Evolutionary conservation across 1,140 invertebrate genomes (phyloP), one percentile per base, ranked within the genome.

Genomic region (Drosophila novamexicana): DNA sequence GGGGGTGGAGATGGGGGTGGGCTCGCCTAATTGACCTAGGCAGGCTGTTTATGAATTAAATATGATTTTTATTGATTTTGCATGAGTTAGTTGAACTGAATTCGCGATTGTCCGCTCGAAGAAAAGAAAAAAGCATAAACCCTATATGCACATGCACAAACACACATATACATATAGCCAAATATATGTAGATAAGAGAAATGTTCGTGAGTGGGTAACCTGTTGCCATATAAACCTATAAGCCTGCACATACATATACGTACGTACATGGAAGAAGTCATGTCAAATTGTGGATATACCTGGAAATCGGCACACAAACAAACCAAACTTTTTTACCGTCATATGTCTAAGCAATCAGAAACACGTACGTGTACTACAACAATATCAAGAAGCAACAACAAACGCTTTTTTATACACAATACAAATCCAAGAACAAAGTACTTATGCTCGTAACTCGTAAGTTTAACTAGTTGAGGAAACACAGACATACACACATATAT

Each of bases 1-100:
- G 18, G 18, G 57, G 2, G 12, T 14, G 34, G 18, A 1, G 18
- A 1, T 0, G 18, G 18, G 18, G 5, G 37, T 8, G 9, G 5
- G 47, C 18, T 22, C 1, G 58, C 12, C 10, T 42, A 22, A 42
- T 52, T 42, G 37, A 71, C 22, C 22, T 50, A 9, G 9, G 18
- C 14, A n/a, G 37, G 37, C 34, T 34, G 47, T 54, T 81, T 72
- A 81, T 84, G 81, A 79, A 84, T 80, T 80, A 74, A 36, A 32
- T 50, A 80, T 84, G 52, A 58, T 42, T 79, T 76, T 67, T 85
- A 85, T 85, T 86, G 81, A 85, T 85, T 83, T 67, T 67, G 66
- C 66, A 54, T 42, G 61, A 37, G 66, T 50, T 64, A 52, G 18
- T 50, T 40, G 1, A 40, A 50, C 50, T 22, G 6, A 37, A 54